Base-by-base conservation (phyloP, 1,140 invertebrate species). In the Dendroctonus valens region DNA sequence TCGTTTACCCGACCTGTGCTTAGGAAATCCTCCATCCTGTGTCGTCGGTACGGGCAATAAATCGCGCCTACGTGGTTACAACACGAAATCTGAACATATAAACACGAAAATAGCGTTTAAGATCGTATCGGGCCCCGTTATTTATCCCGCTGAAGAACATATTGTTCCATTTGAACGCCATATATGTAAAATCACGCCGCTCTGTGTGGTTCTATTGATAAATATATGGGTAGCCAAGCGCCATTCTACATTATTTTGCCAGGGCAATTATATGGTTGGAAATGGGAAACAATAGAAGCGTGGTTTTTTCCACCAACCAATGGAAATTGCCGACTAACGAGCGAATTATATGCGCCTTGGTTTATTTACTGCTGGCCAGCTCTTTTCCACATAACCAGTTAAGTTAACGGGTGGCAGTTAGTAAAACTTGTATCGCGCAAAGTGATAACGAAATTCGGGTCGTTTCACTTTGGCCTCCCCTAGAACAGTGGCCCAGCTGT, bases 131-230 rank as follows among this genome's bases (percentile, higher is more conserved):
- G 52, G 62, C 42, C 40, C 46, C 54, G 62, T 70, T 66, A 66
- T 66, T 70, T 68, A 68, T 70, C 57, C 57, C 44, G 65, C 66
- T 40, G 66, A 68, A 65, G 26, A 68, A 60, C 57, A 57, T 70
- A 70, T 70, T 70, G 69, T 70, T 70, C 69, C 57, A 67, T 67
- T 67, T 67, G 65, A 67, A 67, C 65, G 65, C 65, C 69, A 70
- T 70, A 70, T 70, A 70, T 68, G 69, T 68, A 67, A 65, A 68
- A 70, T 70, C 69, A 70, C 69, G 69, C 66, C 66, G 55, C 55
- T 54, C 52, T 59, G 66, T 58, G 66, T 60, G 65, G 65, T 60
- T 60, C 65, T 67, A 68, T 70, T 68, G 69, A 70, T 70, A 68
- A 65, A 68, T 68, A 68, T 68, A 68, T 65, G 55, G 62, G 66